Conservation (phyloP, 2,113 vertebrate species). For the Eurystomus gularis region DNA sequence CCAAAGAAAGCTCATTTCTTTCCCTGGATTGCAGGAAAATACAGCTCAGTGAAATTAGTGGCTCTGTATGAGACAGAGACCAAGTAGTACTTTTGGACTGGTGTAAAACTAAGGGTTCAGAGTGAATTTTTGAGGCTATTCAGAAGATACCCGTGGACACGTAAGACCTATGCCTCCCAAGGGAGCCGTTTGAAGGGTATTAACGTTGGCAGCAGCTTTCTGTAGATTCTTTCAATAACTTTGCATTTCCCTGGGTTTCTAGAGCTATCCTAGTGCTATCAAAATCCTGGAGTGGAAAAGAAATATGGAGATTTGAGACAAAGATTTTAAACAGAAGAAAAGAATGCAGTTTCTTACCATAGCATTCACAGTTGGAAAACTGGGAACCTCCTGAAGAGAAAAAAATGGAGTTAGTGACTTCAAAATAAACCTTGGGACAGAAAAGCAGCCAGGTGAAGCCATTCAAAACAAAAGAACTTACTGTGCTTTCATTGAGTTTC, state of each 20-base stretch:
- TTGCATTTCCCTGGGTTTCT: neutral
- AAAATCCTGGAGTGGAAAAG: neutral
- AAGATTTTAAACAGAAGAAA: neutral
- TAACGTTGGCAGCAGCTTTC: neutral
- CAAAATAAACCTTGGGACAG: neutral
- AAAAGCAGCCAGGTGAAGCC: neutral
- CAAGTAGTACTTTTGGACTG: neutral
- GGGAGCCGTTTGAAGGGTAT: neutral
- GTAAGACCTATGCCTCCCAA: neutral
- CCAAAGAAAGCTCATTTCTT: neutral
- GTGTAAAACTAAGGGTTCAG: neutral
- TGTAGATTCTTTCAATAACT: neutral
- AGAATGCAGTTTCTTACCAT: neutral
- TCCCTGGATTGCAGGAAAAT: neutral
- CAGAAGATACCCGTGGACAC: neutral
- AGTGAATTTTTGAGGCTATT: neutral
- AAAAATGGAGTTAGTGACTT: neutral
- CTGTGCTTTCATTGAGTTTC: neutral
- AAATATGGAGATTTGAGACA: neutral
- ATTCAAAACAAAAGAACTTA: neutral
- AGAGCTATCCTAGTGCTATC: neutral
- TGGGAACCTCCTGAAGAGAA: constrained; percentile 17
- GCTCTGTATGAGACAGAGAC: neutral
- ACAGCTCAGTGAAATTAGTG: neutral
- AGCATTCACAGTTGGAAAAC: accelerated